Evolutionary conservation across 2,797 vertebrate species (phyloP), one percentile per base, ranked within the genome.

Genomic region (Cuniculus paca): DNA sequence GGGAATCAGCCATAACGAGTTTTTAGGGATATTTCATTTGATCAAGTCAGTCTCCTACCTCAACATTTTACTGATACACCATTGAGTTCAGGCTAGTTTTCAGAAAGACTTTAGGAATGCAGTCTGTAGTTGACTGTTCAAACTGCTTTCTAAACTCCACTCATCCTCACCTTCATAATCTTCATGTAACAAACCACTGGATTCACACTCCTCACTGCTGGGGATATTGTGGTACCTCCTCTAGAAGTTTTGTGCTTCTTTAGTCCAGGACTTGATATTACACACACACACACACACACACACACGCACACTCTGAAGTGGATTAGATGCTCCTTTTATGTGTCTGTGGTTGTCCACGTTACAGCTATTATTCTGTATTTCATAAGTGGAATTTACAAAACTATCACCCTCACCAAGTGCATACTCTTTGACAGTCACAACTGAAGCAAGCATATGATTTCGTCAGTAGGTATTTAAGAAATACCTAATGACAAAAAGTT

Each of bases 401-500:
- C 28, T 34, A 39, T 52, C 11, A 79, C 52, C 20, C 10, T 54
- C 2, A 45, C 26, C 31, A 42, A 45, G 13, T 58, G 14, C 4
- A 19, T 12, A 4, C 1, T 56, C 45, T 13, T 13, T 26, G 7
- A 68, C 42, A 80, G 19, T 45, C 86, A 12, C 42, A 68, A 50
- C 16, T 78, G 28, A 36, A 72, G 3, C 16, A 68, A 36, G 26
- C 13, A 0, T 36, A 14, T 28, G 20, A 61, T 50, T 78, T 74
- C 56, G 22, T 50, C 28, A 84, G 39, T 1, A 60, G 5, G 50
- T 79, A 14, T 26, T 28, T 39, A 77, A 31, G 28, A 70, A 85
- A 26, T 68, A 1, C 24, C 88, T 75, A 95, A 83, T 91, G 17
- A 86, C 36, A 31, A 60, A 88, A 95, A 90, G 3, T 84, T 83